Conservation (phyloP, 2,797 vertebrate species). For the Thamnophis elegans region DNA sequence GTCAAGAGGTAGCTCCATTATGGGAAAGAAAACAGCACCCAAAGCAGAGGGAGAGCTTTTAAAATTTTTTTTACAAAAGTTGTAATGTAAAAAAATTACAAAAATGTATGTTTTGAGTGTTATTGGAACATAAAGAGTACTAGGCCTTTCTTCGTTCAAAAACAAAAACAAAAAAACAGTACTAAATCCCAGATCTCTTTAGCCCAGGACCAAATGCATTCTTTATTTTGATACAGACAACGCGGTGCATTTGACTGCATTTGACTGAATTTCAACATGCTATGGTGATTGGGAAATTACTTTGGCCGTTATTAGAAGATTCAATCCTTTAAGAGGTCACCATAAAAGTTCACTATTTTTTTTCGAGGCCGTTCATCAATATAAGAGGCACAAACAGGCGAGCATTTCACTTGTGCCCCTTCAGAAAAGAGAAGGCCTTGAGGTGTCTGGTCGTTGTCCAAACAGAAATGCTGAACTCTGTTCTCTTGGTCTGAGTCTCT, state of each 20-base stretch:
- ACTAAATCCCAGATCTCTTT: background rate
- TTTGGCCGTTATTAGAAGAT: background rate
- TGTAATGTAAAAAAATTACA: background rate
- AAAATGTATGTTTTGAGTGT: background rate
- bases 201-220: background rate
- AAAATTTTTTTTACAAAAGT: no score
- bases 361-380: background rate
- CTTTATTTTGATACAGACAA: background rate
- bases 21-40: background rate
- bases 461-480: background rate
- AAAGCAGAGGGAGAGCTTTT: background rate
- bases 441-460: rapidly evolving
- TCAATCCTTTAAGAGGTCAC: background rate
- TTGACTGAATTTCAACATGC: background rate
- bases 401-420: background rate
- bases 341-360: background rate
- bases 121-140: background rate
- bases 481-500: background rate
- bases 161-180: no score
- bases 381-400: background rate
- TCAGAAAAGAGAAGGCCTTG: background rate
- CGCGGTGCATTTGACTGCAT: no score
- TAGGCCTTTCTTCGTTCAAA: background rate
- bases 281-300: background rate
- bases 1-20: background rate